These are phyloP conservation scores for Antrozous pallidus DNA, from an alignment of 2,797 vertebrate genomes.

Conservation along the genomic window DNA sequence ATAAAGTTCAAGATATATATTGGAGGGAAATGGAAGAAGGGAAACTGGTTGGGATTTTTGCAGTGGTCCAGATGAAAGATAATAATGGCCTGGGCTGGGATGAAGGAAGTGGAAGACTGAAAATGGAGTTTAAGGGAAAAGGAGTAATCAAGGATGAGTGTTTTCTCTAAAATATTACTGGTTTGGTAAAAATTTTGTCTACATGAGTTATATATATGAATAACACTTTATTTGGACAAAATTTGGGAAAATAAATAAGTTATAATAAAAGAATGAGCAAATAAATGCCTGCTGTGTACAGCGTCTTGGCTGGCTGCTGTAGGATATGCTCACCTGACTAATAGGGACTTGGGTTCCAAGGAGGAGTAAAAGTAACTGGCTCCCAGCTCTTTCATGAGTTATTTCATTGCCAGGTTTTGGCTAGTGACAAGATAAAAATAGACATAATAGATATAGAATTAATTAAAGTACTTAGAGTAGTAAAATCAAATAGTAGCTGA, in stretches of 20 bases:
- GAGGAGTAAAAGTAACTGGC: not conserved
- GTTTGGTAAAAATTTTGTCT: not conserved
- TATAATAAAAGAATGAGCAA: not conserved
- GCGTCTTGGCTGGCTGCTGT: not conserved
- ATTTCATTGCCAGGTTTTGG: not conserved
- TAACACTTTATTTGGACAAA: slow-evolving; percentile 21
- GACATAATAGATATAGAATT: not conserved
- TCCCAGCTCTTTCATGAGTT: not conserved
- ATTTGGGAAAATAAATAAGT: not conserved
- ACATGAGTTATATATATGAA: not conserved
- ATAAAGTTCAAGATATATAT: too few species aligned
- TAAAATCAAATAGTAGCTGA: not conserved
- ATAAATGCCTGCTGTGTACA: not conserved
- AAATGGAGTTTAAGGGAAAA: not conserved
- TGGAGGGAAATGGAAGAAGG: not conserved
- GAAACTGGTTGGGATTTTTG: not conserved
- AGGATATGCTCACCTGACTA: not conserved
- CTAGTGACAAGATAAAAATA: not conserved
- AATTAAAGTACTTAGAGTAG: not conserved
- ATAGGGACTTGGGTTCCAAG: not conserved
- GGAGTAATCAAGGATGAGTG: not conserved
- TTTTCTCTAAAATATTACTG: not conserved
- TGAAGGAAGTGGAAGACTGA: not conserved
- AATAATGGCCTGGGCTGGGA: not conserved
- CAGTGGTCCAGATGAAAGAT: not conserved